Evolutionary conservation across 2,888 invertebrate genomes (phyloP).

Genomic region (Teleogryllus oceanicus): DNA sequence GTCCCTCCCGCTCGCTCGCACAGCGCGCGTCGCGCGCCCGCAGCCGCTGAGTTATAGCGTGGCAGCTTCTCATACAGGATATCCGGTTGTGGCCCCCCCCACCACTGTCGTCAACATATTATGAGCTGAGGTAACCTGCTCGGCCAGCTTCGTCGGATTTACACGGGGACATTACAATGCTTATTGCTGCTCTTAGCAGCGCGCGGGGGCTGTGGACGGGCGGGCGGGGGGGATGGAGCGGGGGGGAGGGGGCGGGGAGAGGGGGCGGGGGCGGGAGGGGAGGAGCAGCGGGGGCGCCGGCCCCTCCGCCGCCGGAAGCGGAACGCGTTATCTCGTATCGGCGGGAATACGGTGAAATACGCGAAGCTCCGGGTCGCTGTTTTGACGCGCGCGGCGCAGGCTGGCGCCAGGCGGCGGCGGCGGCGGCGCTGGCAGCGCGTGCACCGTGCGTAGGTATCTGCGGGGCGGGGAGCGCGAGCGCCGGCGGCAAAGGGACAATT

Average conservation of each 20-base stretch:
- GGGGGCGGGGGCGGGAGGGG: not conserved
- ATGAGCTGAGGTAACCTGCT: conserved; percentile 9
- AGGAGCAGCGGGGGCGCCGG: not conserved
- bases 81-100: not conserved
- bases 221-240: not conserved
- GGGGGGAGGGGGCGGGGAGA: not conserved
- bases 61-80: conserved; percentile 18
- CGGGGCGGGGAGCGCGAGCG: no score
- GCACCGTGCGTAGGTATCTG: no score
- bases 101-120: conserved; percentile 1
- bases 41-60: not conserved
- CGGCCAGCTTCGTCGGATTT: conserved; percentile 18
- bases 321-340: conserved; percentile 6
- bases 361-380: conserved; percentile 1
- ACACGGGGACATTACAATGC: conserved; percentile 1
- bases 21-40: not conserved
- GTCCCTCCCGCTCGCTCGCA: not conserved
- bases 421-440: not conserved
- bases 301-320: conserved; percentile 6
- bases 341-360: conserved; percentile 7
- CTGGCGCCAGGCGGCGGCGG: not conserved
- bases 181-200: not conserved
- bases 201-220: not conserved
- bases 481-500: no score
- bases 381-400: not conserved